These are phyloP conservation scores for Vandiemenella viatica DNA, from an alignment of 2,888 invertebrate species.

Conservation along the genomic window DNA sequence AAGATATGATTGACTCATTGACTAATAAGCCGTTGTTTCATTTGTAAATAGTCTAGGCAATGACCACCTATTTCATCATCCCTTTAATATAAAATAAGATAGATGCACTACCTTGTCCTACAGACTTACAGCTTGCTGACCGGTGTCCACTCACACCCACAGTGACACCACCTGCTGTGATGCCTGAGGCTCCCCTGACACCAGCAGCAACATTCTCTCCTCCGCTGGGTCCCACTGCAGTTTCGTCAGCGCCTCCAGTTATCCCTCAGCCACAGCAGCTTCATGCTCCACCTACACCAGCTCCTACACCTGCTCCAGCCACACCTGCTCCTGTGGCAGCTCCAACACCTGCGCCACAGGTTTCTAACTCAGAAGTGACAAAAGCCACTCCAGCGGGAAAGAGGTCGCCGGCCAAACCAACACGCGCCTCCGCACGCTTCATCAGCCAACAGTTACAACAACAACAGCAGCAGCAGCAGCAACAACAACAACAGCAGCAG, in stretches of 20 bases:
- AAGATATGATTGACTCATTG: no score
- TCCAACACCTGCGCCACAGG: constrained; percentile 12
- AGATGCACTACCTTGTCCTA: no score
- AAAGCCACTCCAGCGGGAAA: constrained; percentile 9
- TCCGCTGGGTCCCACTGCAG: background rate
- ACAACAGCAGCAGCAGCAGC: no score
- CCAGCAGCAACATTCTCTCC: constrained; percentile 1
- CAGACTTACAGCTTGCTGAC: no score
- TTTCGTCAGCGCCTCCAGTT: constrained; percentile 2
- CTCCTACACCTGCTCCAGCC: constrained; percentile 12
- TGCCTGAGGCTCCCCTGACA: constrained; percentile 14
- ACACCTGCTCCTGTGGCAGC: constrained; percentile 11
- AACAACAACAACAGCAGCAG: no score
- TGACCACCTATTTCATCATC: no score
- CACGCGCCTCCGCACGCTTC: constrained; percentile 43
- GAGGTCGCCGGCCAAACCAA: constrained; percentile 18
- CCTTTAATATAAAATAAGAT: no score
- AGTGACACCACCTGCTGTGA: constrained; percentile 20
- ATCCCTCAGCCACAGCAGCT: constrained; percentile 1
- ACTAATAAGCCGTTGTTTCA: no score
- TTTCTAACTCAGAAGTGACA: background rate
- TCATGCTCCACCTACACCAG: constrained; percentile 8
- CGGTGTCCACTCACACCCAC: constrained; percentile 22
- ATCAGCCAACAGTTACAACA: constrained; percentile 39
- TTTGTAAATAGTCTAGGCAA: no score